Base-by-base conservation (phyloP, 2,888 invertebrate genomes). In the Plebejus anna region DNA sequence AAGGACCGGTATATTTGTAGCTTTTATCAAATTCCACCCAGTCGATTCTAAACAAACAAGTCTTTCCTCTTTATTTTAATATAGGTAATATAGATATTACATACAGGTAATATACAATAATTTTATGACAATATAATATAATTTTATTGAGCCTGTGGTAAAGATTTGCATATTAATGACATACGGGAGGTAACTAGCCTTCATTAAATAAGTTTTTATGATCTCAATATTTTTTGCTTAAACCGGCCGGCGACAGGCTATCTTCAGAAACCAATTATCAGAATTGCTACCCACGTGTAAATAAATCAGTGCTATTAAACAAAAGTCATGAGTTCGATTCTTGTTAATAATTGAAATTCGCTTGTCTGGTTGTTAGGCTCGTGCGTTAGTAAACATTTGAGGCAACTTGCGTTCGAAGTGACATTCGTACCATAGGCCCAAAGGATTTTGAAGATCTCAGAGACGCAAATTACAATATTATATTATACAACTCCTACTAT, bases 181-280 rank as follows among this genome's bases (percentile, higher is more conserved):
- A 66, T 66, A 66, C 66, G 28, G 66, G 28, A 13, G 28, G 66
- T 66, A 36, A 32, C 32, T 32, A 32, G 66, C 66, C 66, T 66
- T 66, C 66, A 36, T 66, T 66, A 66, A 66, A 66, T 66, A 66
- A 36, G 66, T 32, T 66, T 66, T 66, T 66, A 66, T 66, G 66
- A 66, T 36, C 32, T 66, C 7, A 59, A 59, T 59, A 59, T 66
- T 66, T 59, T 66, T 66, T 66, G 28, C 4, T 0, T 32, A 66
- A 32, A 66, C 66, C 66, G 66, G 66, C 66, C 13, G 36, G 3
- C 4, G 66, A 66, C 28, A 66, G 32, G 32, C 66, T 66, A 66
- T 66, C 66, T 66, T 66, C 66, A 36, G 32, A 36, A 66, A 11
- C 32, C 32, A 66, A 32, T 13, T 66, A 66, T 7, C 66, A 32